These are phyloP conservation scores for Corythucha ciliata DNA, from an alignment of 2,888 invertebrate genomes.

Conservation along the genomic window DNA sequence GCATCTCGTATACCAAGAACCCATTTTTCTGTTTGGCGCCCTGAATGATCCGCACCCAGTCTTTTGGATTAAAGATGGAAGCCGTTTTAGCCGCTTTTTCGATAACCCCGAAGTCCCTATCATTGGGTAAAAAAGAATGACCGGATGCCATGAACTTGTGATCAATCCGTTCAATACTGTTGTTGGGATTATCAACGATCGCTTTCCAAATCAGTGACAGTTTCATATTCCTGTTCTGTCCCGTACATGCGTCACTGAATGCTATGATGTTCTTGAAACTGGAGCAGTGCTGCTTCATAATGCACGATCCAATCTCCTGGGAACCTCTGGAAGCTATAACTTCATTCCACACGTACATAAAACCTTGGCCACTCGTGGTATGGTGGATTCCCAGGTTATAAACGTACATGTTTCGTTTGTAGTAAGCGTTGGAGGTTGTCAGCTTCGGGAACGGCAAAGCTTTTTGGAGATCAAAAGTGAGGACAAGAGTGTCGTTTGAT, in stretches of 20 bases:
- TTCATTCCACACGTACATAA: constrained; percentile 7
- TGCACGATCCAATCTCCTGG: constrained; percentile 35
- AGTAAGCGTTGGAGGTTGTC: constrained; percentile 36
- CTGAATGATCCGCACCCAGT: too few relatives aligned
- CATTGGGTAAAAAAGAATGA: too few relatives aligned
- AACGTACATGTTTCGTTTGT: constrained; percentile 37
- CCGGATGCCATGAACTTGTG: too few relatives aligned
- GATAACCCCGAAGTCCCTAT: too few relatives aligned
- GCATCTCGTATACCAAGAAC: too few relatives aligned
- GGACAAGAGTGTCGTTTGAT: constrained; percentile 1
- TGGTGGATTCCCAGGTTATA: constrained; percentile 36
- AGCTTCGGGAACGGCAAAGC: constrained; percentile 35
- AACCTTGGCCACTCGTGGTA: constrained; percentile 34
- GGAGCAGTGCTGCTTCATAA: constrained; percentile 29
- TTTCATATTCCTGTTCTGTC: constrained; percentile 38
- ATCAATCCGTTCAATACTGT: too few relatives aligned
- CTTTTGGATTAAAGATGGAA: too few relatives aligned
- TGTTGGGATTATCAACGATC: not conserved
- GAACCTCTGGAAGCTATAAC: not conserved
- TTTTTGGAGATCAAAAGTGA: constrained; percentile 31
- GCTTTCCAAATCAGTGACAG: constrained; percentile 30
- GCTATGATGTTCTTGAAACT: constrained; percentile 33
- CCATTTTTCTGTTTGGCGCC: too few relatives aligned
- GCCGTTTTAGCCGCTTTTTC: too few relatives aligned
- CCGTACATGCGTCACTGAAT: constrained; percentile 37